A percentile compares a stretch with the other conserved stretches of the same genome.
phyloP scores from a whole-genome alignment of 2,888 invertebrate genomes.

The Venusia cambrica region DNA sequence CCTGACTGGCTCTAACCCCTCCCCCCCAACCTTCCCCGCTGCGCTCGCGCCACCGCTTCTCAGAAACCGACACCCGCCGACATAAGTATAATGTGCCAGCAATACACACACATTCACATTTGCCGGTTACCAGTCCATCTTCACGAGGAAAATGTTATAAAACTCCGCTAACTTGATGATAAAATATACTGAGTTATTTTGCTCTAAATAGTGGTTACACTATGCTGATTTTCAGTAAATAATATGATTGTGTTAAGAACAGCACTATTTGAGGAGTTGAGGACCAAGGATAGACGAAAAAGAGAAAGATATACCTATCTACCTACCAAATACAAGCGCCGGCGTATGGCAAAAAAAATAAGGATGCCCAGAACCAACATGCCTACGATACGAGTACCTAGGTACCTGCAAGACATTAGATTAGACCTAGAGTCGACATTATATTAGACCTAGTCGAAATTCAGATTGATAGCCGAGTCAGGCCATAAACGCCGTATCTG shows the following conservation, averaged over 20 bases:
- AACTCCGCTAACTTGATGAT: slow-evolving; percentile 9
- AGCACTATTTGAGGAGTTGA: too few relatives aligned
- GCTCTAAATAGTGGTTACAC: neutral
- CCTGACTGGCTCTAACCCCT: slow-evolving; percentile 17
- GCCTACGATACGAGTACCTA: too few relatives aligned
- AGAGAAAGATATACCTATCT: too few relatives aligned
- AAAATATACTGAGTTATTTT: slow-evolving; percentile 8
- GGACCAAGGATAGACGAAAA: too few relatives aligned
- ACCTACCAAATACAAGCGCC: too few relatives aligned
- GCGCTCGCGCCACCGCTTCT: slow-evolving; percentile 63
- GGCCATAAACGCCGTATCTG: too few relatives aligned
- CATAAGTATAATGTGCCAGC: slow-evolving; percentile 37
- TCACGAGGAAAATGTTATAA: slow-evolving; percentile 28
- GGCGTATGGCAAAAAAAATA: too few relatives aligned
- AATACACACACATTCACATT: slow-evolving; percentile 43
- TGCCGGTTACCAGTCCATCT: slow-evolving; percentile 38
- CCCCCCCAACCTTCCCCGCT: slow-evolving; percentile 37
- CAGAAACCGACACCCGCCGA: slow-evolving; percentile 64
- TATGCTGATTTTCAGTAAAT: neutral
- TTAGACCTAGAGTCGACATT: too few relatives aligned
- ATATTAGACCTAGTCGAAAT: too few relatives aligned
- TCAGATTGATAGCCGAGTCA: too few relatives aligned
- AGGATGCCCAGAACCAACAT: too few relatives aligned
- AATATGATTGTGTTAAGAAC: neutral
- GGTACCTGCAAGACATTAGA: too few relatives aligned